Evolutionary conservation across 2,888 invertebrate species (phyloP).

Genomic region (Erpobdella octoculata): DNA sequence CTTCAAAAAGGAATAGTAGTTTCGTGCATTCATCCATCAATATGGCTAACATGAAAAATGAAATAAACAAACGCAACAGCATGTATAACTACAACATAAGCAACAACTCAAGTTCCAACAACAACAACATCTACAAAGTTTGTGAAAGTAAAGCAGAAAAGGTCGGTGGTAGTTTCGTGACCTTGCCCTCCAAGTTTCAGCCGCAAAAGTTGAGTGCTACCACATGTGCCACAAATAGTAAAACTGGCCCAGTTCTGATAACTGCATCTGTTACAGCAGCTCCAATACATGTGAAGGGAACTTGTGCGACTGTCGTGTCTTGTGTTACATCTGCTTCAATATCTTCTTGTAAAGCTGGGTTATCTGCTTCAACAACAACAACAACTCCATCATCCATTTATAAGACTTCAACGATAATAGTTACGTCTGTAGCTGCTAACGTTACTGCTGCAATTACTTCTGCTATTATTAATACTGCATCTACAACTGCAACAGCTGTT

Average conservation of each 20-base stretch:
- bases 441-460: constrained; percentile 7
- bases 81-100: constrained; percentile 1
- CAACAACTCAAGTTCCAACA: background rate
- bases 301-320: background rate
- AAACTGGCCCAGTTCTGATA: background rate
- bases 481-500: background rate
- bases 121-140: constrained; percentile 12
- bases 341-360: background rate
- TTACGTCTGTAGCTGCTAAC: background rate
- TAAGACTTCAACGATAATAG: background rate
- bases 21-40: background rate
- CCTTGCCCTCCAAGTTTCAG: background rate
- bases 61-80: background rate
- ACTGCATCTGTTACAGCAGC: background rate
- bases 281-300: background rate
- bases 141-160: background rate
- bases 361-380: background rate
- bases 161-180: background rate
- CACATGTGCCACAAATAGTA: background rate
- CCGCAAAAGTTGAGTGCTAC: background rate
- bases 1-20: background rate
- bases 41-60: background rate
- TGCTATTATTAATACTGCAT: background rate
- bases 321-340: background rate
- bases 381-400: background rate